phyloP scores from a whole-genome alignment of 2,888 invertebrate genomes.

The Apamea sordens region DNA sequence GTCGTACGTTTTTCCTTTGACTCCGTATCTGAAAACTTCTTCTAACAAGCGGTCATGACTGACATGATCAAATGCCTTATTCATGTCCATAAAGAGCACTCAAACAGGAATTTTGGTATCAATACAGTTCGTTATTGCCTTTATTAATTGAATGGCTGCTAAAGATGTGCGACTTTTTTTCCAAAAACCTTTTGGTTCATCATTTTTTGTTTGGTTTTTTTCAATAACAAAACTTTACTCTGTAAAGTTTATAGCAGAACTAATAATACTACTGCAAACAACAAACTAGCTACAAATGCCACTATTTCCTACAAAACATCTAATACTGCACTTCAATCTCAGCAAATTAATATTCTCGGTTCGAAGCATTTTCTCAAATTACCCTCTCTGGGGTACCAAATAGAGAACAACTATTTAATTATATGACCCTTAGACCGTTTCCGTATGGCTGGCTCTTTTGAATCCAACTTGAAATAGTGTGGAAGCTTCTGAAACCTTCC shows the following conservation, averaged over 20 bases:
- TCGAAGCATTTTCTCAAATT: constrained; percentile 49
- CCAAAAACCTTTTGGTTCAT: background rate
- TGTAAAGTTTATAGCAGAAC: background rate
- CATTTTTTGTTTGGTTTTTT: background rate
- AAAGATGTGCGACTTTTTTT: background rate
- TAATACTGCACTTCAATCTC: constrained; percentile 58
- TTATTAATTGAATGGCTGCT: background rate
- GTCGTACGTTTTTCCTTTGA: background rate
- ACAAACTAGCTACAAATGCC: constrained; percentile 12
- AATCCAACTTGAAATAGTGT: constrained; percentile 68
- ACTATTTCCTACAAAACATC: constrained; percentile 31
- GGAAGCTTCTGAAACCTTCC: constrained; percentile 53
- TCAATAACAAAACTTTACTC: background rate
- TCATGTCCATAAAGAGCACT: background rate
- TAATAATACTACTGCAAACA: background rate
- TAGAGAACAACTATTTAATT: constrained; percentile 77
- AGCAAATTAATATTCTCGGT: constrained; percentile 57
- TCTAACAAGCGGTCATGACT: background rate
- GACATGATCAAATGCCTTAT: background rate
- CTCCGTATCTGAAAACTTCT: background rate
- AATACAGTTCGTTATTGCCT: background rate
- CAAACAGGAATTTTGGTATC: background rate
- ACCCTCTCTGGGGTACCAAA: constrained; percentile 62
- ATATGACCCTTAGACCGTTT: constrained; percentile 71
- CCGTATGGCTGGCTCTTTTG: constrained; percentile 71